These are phyloP conservation scores for Scartelaos histophorus DNA, from an alignment of 2,113 vertebrate genomes.

Conservation along the genomic window DNA sequence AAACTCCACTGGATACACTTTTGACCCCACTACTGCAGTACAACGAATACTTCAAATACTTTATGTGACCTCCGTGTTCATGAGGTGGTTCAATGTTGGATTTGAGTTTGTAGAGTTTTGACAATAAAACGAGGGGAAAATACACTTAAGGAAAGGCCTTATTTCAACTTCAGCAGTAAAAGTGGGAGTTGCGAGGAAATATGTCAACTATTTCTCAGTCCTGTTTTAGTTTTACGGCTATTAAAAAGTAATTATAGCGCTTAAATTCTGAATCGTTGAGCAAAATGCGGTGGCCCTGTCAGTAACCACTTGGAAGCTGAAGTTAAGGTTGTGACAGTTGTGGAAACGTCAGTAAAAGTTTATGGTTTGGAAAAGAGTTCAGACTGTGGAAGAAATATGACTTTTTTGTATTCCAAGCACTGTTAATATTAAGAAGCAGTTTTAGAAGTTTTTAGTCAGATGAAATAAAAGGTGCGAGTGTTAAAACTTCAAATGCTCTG, in stretches of 20 bases:
- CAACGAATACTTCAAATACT: slow-evolving; percentile 39
- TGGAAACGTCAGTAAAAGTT: no score
- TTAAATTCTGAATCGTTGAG: no score
- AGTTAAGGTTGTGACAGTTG: neutral
- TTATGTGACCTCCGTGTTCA: slow-evolving; percentile 37
- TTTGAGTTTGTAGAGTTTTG: slow-evolving; percentile 37
- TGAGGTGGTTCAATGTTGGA: neutral
- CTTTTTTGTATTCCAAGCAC: no score
- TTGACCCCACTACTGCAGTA: slow-evolving; percentile 28
- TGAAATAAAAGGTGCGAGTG: no score
- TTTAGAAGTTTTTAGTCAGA: no score
- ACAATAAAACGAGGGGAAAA: slow-evolving; percentile 35
- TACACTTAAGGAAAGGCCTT: slow-evolving; percentile 1
- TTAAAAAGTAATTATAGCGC: neutral
- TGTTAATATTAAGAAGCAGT: no score
- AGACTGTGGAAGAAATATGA: no score
- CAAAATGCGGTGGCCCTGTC: no score
- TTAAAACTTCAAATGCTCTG: no score
- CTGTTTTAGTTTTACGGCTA: neutral
- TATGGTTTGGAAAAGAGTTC: no score
- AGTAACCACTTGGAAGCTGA: no score
- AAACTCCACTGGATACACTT: slow-evolving; percentile 6
- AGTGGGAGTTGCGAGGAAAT: neutral
- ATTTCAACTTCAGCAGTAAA: slow-evolving; percentile 33
- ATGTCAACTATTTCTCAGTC: neutral